Base-by-base conservation (phyloP, 2,888 invertebrate genomes). In the Chrysolina americana region DNA sequence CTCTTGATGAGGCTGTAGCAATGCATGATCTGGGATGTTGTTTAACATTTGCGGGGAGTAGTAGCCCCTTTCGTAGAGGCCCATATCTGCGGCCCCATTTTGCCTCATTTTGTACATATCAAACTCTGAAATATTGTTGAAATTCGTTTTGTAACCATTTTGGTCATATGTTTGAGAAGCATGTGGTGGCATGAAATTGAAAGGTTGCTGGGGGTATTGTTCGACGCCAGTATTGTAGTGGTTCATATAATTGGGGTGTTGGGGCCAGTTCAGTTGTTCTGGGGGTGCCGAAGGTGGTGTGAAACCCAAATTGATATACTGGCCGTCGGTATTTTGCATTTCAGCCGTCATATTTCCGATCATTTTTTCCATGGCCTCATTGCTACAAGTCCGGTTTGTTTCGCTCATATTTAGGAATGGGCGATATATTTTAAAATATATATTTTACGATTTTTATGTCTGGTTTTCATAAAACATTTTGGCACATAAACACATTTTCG, bases 261-360 rank as follows among this genome's bases (percentile, higher is more conserved):
- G 83, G 36, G 73, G 74, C 85, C 85, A 85, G 68, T 81, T 81
- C 28, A 82, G 59, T 50, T 79, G 69, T 69, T 86, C 84, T 44
- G 83, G 76, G 48, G 79, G 75, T 21, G 78, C 65, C 36, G 80
- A 80, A 65, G 85, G 84, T 44, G 84, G 81, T 78, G 88, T 89
- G 78, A 89, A 89, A 4, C 90, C 90, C 75, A 91, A 88, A 74
- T 90, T 90, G 56, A 90, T 89, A 81, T 90, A 92, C 81, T 90
- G 91, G 23, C 90, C 91, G 74, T 90, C 90, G n/a, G 89, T 87
- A 84, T 87, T 90, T 81, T 91, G 90, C 77, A 90, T 88, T 84
- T 91, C 91, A 17, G 91, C 89, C 47, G 91, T 90, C 89, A 91
- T 91, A 79, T 91, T 90, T 80, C 90, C 90, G 72, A 91, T 91